phyloP scores from a whole-genome alignment of 37 sponge, comb jelly and placozoan genomes.

The Petrosia ficiformis region DNA sequence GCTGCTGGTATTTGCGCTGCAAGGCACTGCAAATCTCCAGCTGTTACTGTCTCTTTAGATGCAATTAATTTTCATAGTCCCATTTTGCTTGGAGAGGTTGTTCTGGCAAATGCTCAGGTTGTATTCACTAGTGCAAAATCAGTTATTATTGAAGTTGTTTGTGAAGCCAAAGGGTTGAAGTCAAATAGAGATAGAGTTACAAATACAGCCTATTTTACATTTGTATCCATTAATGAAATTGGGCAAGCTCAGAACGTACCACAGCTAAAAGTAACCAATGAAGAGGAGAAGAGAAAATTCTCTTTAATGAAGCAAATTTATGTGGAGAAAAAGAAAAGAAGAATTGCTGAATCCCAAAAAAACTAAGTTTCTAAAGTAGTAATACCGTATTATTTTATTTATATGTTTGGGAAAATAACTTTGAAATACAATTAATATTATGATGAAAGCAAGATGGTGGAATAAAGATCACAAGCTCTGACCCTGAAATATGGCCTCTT shows the following conservation, averaged over 20 bases:
- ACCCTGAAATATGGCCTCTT: too few relatives aligned
- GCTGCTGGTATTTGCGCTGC: constrained; percentile 76
- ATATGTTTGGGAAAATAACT: too few relatives aligned
- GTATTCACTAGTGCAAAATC: constrained; percentile 58
- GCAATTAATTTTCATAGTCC: constrained; percentile 84
- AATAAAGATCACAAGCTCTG: too few relatives aligned
- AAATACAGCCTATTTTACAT: constrained; percentile 79
- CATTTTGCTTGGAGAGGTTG: constrained; percentile 64
- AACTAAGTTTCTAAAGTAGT: too few relatives aligned
- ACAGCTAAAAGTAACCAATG: constrained; percentile 32
- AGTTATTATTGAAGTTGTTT: constrained; percentile 66
- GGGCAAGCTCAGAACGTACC: constrained; percentile 40
- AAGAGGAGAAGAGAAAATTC: constrained; percentile 56
- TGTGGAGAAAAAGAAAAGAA: constrained; percentile 38
- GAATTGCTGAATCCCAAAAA: too few relatives aligned
- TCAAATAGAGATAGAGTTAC: constrained; percentile 44
- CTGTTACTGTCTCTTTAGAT: constrained; percentile 84
- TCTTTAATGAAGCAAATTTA: constrained; percentile 54
- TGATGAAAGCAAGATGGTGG: too few relatives aligned
- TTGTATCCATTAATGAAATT: constrained; percentile 73
- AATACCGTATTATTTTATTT: too few relatives aligned
- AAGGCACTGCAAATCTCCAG: constrained; percentile 52
- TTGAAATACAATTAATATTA: too few relatives aligned
- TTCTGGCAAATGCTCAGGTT: constrained; percentile 68
- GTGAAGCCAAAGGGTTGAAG: constrained; percentile 48